Base-by-base conservation (phyloP, 2,113 vertebrate species). In the Apaloderma vittatum region DNA sequence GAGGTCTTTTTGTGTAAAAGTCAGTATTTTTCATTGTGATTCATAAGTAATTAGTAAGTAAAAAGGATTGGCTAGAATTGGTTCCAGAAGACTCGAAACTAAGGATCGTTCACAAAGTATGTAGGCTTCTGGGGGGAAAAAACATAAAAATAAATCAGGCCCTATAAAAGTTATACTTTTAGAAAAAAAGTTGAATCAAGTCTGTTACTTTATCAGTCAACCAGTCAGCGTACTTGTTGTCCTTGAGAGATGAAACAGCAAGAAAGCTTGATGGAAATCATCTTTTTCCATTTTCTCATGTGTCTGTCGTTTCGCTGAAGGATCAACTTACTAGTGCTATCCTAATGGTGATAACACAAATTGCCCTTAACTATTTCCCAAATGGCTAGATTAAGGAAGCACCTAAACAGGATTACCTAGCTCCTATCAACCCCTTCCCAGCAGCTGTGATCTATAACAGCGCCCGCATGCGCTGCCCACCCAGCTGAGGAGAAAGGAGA, bases 381-480 rank as follows among this genome's bases (percentile, higher is more conserved):
- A 77, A 86, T 16, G 40, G 51, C 36, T 70, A 12, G 46, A 74
- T 66, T 21, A 70, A 54, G 59, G 55, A 45, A 73, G 59, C 27
- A 67, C 81, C 67, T 62, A 87, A 76, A 13, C 12, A 32, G 55
- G 5, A 57, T 76, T 94, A 81, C 23, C 76, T 17, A n/a, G n/a
- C 84, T 5, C 11, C 15, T 23, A 54, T 2, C 90, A 52, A 49
- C 58, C 52, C 40, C 58, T 4, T 30, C 1, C 63, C 46, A 51
- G 24, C 11, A 32, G 71, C 66, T 65, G 45, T 3, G 40, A 55
- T 18, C 63, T 16, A 0, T 3, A 76, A 2, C 2, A 2, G 37
- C 68, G 54, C n/a, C 71, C 9, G 65, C 59, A 40, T 0, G 5
- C 0, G 0, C 75, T 61, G 80, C 77, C 74, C 82, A 65, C 1